phyloP scores from a whole-genome alignment of 2,888 invertebrate genomes.

The Campoplex nolae region DNA sequence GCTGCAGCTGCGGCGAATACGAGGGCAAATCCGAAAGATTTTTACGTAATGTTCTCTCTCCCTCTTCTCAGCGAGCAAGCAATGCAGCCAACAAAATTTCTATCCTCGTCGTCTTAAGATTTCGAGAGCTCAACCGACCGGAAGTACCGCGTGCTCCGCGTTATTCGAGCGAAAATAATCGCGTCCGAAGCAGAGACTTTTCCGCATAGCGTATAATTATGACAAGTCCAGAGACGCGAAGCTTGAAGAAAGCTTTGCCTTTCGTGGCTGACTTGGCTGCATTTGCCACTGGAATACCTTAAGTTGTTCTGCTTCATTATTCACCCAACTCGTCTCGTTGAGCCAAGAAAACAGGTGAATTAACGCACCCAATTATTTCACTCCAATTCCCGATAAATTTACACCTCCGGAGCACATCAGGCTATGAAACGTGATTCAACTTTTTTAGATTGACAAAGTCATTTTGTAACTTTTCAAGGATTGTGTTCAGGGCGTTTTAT shows the following conservation, averaged over 20 bases:
- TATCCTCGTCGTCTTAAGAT: constrained; percentile 22
- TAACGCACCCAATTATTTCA: constrained; percentile 54
- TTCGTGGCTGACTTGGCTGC: constrained; percentile 1
- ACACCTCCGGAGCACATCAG: neutral
- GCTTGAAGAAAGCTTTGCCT: constrained; percentile 35
- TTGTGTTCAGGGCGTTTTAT: neutral
- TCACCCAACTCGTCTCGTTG: neutral
- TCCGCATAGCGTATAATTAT: constrained; percentile 55
- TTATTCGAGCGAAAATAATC: constrained; percentile 62
- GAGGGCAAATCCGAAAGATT: constrained; percentile 33
- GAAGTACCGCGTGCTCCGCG: constrained; percentile 52
- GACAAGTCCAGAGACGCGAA: constrained; percentile 61
- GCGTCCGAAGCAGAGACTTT: constrained; percentile 66
- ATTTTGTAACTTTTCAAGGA: neutral
- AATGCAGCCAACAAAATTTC: constrained; percentile 48
- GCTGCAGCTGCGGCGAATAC: constrained; percentile 50
- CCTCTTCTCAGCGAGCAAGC: constrained; percentile 5
- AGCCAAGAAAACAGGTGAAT: constrained; percentile 48
- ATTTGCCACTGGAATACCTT: constrained; percentile 11
- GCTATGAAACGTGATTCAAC: neutral
- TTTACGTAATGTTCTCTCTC: constrained; percentile 32
- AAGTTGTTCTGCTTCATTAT: neutral
- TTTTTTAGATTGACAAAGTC: neutral
- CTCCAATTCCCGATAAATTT: constrained; percentile 39
- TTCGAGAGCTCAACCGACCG: constrained; percentile 54